A percentile compares a stretch with the other conserved stretches of the same genome.
Conservation (phyloP, 2,797 vertebrate species). For the Caiman crocodilus region DNA sequence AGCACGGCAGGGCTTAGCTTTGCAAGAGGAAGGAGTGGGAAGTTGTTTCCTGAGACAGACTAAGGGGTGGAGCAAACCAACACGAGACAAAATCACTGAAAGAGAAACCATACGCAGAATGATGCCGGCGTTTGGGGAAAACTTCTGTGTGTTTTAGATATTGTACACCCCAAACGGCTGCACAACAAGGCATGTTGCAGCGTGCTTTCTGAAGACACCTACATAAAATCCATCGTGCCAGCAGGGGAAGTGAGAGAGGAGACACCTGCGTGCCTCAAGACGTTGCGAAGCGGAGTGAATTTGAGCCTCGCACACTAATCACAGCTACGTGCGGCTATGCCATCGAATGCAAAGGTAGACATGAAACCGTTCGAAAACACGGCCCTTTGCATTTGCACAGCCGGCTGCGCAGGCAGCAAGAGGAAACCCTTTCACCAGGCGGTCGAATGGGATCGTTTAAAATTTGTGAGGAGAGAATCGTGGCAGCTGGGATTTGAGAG, state of each 20-base stretch:
- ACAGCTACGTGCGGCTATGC: background rate
- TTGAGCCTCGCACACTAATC: background rate
- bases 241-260: slow-evolving; percentile 24
- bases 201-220: background rate
- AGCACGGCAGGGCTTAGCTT: background rate
- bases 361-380: background rate
- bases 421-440: background rate
- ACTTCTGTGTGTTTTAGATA: slow-evolving; percentile 57
- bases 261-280: background rate
- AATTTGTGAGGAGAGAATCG: background rate
- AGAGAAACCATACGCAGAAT: slow-evolving; percentile 28
- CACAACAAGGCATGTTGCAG: background rate
- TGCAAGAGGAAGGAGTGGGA: background rate
- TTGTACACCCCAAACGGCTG: slow-evolving; percentile 20
- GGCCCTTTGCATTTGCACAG: rapidly evolving
- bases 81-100: slow-evolving; percentile 17
- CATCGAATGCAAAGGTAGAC: too few relatives aligned
- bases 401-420: background rate
- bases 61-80: background rate
- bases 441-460: rapidly evolving
- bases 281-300: background rate
- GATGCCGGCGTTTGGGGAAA: slow-evolving; percentile 38
- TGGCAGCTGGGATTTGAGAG: background rate
- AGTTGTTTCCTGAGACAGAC: background rate
- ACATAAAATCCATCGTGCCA: background rate